phyloP scores from a whole-genome alignment of 2,113 vertebrate species.

The Corydoras maculifer region DNA sequence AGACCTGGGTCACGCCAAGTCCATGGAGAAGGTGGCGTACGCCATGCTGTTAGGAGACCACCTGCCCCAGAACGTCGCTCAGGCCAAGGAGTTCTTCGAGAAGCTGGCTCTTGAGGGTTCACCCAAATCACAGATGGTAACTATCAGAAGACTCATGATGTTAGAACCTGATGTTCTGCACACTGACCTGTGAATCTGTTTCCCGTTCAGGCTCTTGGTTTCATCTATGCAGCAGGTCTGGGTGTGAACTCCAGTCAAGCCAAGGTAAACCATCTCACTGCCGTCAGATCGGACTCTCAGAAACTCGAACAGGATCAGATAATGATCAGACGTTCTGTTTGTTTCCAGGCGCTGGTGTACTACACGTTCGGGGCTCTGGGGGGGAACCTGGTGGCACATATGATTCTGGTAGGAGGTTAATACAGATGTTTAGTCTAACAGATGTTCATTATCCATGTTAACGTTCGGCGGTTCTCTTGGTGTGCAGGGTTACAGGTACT shows the following conservation, averaged over 20 bases:
- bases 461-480: background rate
- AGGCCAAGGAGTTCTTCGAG: conserved; percentile 85
- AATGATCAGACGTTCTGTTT: background rate
- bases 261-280: conserved; percentile 72
- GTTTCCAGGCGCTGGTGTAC: conserved; percentile 85
- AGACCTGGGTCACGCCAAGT: conserved; percentile 83
- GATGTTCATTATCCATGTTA: background rate
- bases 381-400: conserved; percentile 90
- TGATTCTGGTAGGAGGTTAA: conserved; percentile 85
- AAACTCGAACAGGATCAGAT: no score
- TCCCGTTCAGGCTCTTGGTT: conserved; percentile 83
- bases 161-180: no score
- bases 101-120: conserved; percentile 87
- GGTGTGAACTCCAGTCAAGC: conserved; percentile 97
- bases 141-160: background rate
- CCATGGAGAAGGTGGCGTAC: conserved; percentile 91
- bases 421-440: background rate
- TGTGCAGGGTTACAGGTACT: conserved; percentile 89
- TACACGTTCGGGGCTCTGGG: conserved; percentile 96
- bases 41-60: conserved; percentile 92
- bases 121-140: conserved; percentile 90
- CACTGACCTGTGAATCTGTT: background rate
- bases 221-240: conserved; percentile 90
- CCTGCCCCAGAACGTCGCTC: conserved; percentile 78
- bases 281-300: no score